Evolutionary conservation across 2,113 vertebrate genomes (phyloP).

Genomic region (Toxostoma redivivum): DNA sequence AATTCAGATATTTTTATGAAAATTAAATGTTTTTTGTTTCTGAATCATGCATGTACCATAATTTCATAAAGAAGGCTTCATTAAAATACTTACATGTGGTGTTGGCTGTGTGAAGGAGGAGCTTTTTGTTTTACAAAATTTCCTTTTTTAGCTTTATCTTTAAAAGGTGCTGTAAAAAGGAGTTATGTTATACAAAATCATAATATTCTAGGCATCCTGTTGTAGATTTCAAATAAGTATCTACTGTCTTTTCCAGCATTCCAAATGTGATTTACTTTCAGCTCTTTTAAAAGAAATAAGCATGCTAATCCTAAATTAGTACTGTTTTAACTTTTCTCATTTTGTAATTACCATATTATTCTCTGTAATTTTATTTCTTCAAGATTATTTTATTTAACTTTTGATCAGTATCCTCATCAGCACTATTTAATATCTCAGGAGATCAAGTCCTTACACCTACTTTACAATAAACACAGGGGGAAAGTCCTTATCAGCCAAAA

Average conservation of each 20-base stretch:
- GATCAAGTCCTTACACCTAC: not conserved
- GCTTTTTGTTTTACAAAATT: not conserved
- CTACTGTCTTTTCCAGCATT: not conserved
- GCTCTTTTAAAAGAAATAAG: not conserved
- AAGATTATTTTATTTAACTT: not conserved
- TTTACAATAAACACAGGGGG: not conserved
- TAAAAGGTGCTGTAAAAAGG: not conserved
- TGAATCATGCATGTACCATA: not conserved
- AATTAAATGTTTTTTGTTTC: not conserved
- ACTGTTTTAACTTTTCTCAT: not conserved
- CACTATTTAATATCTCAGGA: not conserved
- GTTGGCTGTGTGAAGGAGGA: not conserved
- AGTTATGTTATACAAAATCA: not conserved
- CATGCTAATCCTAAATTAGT: not conserved
- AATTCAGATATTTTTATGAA: not conserved
- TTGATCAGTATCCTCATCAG: not conserved
- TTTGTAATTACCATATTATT: not conserved
- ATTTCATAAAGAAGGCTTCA: not conserved
- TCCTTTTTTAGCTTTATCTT: not conserved
- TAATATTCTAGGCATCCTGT: not conserved
- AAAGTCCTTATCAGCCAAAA: not conserved
- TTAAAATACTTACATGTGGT: not conserved
- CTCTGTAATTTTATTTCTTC: not conserved
- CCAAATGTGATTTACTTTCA: not conserved
- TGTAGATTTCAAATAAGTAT: not conserved